Evolutionary conservation across 2,888 invertebrate species (phyloP).

Genomic region (Drosophila affinis): DNA sequence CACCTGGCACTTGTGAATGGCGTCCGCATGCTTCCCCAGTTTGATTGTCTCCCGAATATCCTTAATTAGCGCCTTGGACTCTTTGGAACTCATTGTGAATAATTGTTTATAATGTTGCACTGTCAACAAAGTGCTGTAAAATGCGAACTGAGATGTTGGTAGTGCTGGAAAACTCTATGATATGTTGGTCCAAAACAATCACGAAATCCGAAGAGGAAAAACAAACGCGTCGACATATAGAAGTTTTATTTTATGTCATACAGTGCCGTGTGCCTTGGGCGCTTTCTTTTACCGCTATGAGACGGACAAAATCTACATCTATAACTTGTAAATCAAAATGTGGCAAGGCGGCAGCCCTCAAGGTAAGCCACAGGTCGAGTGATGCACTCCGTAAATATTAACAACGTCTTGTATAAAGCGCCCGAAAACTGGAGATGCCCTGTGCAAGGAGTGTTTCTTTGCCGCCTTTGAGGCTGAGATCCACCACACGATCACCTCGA

Average conservation of each 20-base stretch:
- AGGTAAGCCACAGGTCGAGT: slow-evolving; percentile 84
- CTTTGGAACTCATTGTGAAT: slow-evolving; percentile 84
- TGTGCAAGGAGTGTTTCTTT: slow-evolving; percentile 98
- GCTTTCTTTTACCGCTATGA: slow-evolving; percentile 84
- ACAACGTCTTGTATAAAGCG: slow-evolving; percentile 80
- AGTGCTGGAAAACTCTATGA: slow-evolving; percentile 10
- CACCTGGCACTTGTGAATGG: slow-evolving; percentile 91
- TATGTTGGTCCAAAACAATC: neutral
- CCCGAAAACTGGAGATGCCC: slow-evolving; percentile 94
- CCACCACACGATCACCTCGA: slow-evolving; percentile 93
- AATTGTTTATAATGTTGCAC: too few relatives aligned
- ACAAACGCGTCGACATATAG: slow-evolving; percentile 4
- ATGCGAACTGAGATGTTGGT: neutral
- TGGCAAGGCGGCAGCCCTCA: slow-evolving; percentile 90
- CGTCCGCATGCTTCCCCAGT: slow-evolving; percentile 89
- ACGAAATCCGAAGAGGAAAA: slow-evolving; percentile 39
- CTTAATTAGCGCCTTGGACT: slow-evolving; percentile 90
- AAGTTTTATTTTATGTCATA: slow-evolving; percentile 42
- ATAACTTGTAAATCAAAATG: slow-evolving; percentile 88
- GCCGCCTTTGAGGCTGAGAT: slow-evolving; percentile 97
- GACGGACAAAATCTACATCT: slow-evolving; percentile 88
- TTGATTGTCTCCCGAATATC: slow-evolving; percentile 92
- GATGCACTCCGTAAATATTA: too few relatives aligned
- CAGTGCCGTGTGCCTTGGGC: slow-evolving; percentile 31
- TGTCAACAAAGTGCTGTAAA: slow-evolving; percentile 9